Base-by-base conservation (phyloP, 2,888 invertebrate genomes). In the Nymphalis c-album region DNA sequence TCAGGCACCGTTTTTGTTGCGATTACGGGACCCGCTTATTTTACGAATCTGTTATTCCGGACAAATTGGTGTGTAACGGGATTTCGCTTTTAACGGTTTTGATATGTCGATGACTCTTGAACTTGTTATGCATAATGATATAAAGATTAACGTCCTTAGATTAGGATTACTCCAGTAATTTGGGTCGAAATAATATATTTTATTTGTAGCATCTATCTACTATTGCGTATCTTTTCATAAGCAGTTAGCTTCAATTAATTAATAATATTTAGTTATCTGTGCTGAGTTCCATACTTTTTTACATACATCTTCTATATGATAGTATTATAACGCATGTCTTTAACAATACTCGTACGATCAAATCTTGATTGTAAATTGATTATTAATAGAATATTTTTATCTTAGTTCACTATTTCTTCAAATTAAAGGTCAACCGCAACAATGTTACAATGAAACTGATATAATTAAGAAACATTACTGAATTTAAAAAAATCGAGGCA, bases 61-160 rank as follows among this genome's bases (percentile, higher is more conserved):
- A 74, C 71, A 74, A 74, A 73, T 73, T 73, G 75, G 72, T 73
- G 75, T 77, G 77, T 79, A 83, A 82, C 82, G 81, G 82, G 73
- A 81, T 71, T 74, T 72, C 50, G 60, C 71, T 76, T 75, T 71
- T 67, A 69, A 68, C 69, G 60, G 71, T 75, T 69, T 61, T 69
- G 64, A 72, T 73, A 71, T 71, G 73, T 70, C 73, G 67, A 72
- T 73, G 73, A 70, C 71, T 73, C 70, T 71, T 60, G 46, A 70
- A 66, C 71, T 57, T 57, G 70, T 71, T 65, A 66, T 26, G 55
- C 68, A 57, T 64, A 60, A n/a, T 55, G 17, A n/a, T 31, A 55
- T 31, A 17, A 55, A 55, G 26, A 22, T 55, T 55, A 31, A 55
- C 17, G 22, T 26, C 31, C 31, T 31, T 31, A 16, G 53, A 16